Base-by-base conservation (phyloP, 2,113 vertebrate genomes). In the Fukomys damarensis region DNA sequence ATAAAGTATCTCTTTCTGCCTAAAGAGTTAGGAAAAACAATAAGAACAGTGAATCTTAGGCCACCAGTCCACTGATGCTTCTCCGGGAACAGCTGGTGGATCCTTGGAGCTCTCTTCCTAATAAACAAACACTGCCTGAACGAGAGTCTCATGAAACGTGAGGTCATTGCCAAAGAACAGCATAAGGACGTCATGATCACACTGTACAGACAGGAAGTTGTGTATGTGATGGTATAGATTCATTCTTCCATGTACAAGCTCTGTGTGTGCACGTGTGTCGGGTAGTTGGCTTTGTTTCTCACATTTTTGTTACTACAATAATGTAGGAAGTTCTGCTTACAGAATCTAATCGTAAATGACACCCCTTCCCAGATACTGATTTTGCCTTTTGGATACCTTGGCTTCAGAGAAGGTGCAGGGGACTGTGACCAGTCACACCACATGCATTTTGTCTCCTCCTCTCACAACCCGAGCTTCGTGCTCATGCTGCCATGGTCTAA, bases 361-460 rank as follows among this genome's bases (percentile, higher is more conserved):
- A 59, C 43, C 52, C 32, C 2, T 52, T 38, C 30, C 7, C 35
- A n/a, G n/a, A 10, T 12, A 68, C 43, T 17, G 56, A 52, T n/a
- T 80, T 84, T 85, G 87, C 26, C 41, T 63, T 28, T 79, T 16
- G 46, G 68, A 22, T 38, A 30, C 76, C 80, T 56, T 35, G 63
- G 68, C 28, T 54, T 46, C n/a, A 13, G 22, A 17, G 80, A 54
- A 32, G 9, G 24, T 14, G 49, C 16, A 17, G 10, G 24, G 20
- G 46, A 28, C 35, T n/a, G 2, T 38, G 24, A 1, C 49, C 14
- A 70, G 38, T n/a, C 30, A 43, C 19, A 4, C 12, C 6, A 4
- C 0, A 0, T n/a, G 4, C 1, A 13, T 49, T 63, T 26, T 63
- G 11, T 63, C 8, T 79, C 10, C 19, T 82, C 2, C 1, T 1